phyloP scores from a whole-genome alignment of 2,113 vertebrate genomes.

The Bostrychus sinensis region DNA sequence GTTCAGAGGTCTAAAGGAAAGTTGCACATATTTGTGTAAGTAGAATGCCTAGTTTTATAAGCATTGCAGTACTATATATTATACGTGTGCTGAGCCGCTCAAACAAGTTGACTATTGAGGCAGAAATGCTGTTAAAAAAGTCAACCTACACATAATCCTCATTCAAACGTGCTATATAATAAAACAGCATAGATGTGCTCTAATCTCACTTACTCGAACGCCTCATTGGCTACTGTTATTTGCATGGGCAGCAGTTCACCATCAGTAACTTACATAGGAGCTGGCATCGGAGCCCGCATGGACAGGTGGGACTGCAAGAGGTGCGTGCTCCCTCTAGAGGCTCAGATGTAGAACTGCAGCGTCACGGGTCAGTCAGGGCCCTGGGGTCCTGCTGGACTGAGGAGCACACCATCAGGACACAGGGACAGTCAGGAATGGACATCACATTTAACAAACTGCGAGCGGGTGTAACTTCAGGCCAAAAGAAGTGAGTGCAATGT shows the following conservation, averaged over 20 bases:
- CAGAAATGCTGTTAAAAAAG: too few species aligned
- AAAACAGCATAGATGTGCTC: slow-evolving; percentile 14
- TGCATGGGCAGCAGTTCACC: too few species aligned
- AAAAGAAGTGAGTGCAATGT: background rate
- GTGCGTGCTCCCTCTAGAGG: slow-evolving; percentile 74
- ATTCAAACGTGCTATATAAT: background rate
- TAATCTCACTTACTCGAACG: slow-evolving; percentile 14
- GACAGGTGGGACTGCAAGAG: background rate
- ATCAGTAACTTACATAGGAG: background rate
- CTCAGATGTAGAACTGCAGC: slow-evolving; percentile 23
- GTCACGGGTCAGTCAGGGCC: slow-evolving; percentile 57
- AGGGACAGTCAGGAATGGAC: fast-evolving
- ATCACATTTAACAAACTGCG: background rate
- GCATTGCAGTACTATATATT: too few species aligned
- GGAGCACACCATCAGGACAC: slow-evolving; percentile 24
- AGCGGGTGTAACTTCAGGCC: background rate
- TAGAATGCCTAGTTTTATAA: too few species aligned
- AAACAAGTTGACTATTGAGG: too few species aligned
- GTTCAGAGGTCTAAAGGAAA: slow-evolving; percentile 30
- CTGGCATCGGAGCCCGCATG: background rate
- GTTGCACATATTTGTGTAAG: background rate
- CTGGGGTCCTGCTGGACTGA: slow-evolving; percentile 83
- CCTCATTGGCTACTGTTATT: slow-evolving; percentile 22
- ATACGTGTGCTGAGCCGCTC: too few species aligned
- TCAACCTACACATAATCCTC: too few species aligned